Evolutionary conservation across 2,888 invertebrate genomes (phyloP).

Genomic region (Spicauda simplicius): DNA sequence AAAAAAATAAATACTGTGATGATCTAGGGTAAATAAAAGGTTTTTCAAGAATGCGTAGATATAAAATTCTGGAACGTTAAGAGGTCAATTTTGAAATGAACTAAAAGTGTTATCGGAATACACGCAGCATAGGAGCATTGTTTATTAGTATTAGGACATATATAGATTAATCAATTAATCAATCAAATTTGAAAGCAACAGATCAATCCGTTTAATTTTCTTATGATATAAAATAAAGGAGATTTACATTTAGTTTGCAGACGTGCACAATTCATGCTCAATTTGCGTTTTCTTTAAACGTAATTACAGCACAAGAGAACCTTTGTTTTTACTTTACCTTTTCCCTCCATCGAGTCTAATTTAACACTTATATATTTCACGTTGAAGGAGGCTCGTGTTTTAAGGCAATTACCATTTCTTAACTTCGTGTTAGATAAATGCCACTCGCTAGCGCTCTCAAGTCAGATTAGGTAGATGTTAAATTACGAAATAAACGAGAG

Average conservation of each 20-base stretch:
- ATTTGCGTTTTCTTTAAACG: background rate
- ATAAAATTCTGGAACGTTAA: too few species aligned
- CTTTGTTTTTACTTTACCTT: background rate
- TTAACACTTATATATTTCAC: background rate
- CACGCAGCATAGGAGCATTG: too few species aligned
- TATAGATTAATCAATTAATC: too few species aligned
- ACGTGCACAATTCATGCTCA: background rate
- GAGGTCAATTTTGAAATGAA: too few species aligned
- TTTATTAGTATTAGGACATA: too few species aligned
- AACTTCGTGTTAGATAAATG: conserved; percentile 12
- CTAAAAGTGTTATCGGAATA: too few species aligned
- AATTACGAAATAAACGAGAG: background rate
- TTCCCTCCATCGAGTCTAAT: background rate
- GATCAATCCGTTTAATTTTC: too few species aligned
- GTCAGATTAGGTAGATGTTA: background rate
- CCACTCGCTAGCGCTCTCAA: background rate
- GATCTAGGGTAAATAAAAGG: too few species aligned
- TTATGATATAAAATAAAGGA: too few species aligned
- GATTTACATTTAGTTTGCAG: background rate
- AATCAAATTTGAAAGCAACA: too few species aligned
- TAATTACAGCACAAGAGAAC: background rate
- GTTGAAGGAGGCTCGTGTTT: conserved; percentile 8
- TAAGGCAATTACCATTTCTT: conserved; percentile 12
- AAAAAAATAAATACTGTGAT: too few species aligned
- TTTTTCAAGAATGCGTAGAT: too few species aligned